Evolutionary conservation across 2,797 vertebrate genomes (phyloP).

Genomic region (Lemur catta): DNA sequence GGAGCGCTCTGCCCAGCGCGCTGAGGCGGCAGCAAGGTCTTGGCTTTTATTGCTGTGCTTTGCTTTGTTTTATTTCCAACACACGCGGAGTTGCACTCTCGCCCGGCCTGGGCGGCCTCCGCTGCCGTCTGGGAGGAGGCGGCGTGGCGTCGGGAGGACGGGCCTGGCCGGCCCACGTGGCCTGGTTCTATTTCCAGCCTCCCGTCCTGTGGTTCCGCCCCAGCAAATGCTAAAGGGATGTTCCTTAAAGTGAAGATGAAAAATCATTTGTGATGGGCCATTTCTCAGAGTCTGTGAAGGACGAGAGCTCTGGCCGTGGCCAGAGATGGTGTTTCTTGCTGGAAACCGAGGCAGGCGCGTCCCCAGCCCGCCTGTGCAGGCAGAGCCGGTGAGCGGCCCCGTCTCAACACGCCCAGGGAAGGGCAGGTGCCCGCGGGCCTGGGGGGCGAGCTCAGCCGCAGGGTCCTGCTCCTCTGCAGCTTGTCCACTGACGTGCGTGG

Average conservation of each 20-base stretch:
- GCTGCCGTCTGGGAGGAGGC: rapidly evolving
- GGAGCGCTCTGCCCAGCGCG: background rate
- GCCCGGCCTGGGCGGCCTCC: no score
- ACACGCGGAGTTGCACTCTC: background rate
- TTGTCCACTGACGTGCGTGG: rapidly evolving
- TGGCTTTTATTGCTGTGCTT: background rate
- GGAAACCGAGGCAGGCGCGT: rapidly evolving
- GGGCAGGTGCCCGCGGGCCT: background rate
- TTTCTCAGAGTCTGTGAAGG: background rate
- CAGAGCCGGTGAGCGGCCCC: background rate
- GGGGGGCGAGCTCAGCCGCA: background rate
- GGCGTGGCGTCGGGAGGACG: background rate
- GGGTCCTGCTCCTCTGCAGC: background rate
- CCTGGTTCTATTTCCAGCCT: constrained; percentile 15
- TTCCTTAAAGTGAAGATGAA: background rate
- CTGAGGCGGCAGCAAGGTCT: background rate
- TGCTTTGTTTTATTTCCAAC: background rate
- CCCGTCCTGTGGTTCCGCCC: background rate
- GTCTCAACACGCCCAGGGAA: background rate
- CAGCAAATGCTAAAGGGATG: background rate
- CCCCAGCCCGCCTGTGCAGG: background rate
- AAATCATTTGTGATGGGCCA: rapidly evolving
- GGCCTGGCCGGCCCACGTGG: background rate
- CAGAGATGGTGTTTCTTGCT: rapidly evolving
- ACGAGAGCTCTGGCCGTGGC: rapidly evolving